Conservation (phyloP, 1,140 invertebrate genomes). For the Laupala kohalensis region DNA sequence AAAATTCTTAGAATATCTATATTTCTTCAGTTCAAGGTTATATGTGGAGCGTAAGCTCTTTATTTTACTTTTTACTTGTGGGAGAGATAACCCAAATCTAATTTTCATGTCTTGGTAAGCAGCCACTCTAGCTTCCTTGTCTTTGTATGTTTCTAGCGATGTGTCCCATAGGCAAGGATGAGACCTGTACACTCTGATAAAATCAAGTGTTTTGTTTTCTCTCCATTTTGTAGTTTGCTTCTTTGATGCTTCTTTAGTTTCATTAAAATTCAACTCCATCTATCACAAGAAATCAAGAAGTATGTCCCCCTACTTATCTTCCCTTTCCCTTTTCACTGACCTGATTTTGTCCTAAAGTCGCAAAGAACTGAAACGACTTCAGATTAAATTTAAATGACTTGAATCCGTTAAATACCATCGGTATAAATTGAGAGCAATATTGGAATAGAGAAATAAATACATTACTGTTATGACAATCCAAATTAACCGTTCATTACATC, state of each 20-base stretch:
- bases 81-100: neutral
- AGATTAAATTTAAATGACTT: too few species aligned
- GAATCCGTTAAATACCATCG: too few species aligned
- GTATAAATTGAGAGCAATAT: too few species aligned
- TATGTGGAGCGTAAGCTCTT: neutral
- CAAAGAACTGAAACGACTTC: too few species aligned
- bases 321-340: too few species aligned
- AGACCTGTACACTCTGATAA: neutral
- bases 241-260: neutral
- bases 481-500: too few species aligned
- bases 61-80: neutral
- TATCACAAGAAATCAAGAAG: too few species aligned
- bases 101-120: neutral
- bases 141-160: neutral
- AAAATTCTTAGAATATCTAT: neutral
- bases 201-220: neutral
- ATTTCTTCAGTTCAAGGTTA: neutral
- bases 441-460: too few species aligned
- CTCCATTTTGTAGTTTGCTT: neutral
- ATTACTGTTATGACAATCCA: too few species aligned
- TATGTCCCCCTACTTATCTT: too few species aligned
- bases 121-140: neutral
- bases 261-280: neutral
- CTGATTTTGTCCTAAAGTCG: too few species aligned
- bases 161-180: neutral